Conservation (phyloP, 2,113 vertebrate species). For the Rhinogobius similis region DNA sequence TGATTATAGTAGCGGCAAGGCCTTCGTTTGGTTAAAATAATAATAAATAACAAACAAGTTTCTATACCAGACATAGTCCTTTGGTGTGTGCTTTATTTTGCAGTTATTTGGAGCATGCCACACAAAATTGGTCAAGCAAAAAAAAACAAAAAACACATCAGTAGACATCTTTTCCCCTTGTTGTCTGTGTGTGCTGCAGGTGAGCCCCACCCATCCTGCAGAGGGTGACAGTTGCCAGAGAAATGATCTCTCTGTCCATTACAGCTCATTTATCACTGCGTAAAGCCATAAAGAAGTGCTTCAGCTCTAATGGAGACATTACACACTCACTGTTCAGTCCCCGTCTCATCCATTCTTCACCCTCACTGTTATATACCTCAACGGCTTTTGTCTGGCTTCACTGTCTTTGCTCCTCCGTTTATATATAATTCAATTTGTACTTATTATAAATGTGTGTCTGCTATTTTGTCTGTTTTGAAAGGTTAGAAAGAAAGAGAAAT, state of each 20-base stretch:
- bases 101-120: neutral
- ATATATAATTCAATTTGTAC: neutral
- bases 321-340: conserved; percentile 17
- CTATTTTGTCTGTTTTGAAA: conserved; percentile 2
- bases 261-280: conserved; percentile 41
- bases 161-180: neutral
- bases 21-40: no score
- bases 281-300: conserved; percentile 34
- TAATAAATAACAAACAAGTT: no score
- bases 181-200: neutral
- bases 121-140: neutral
- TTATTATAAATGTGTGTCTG: neutral
- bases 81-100: no score
- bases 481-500: no score
- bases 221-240: conserved; percentile 2
- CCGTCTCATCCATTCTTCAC: neutral
- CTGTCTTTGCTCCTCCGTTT: neutral
- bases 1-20: no score
- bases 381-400: conserved; percentile 1
- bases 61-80: no score
- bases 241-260: conserved; percentile 31
- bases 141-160: neutral
- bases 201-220: conserved; percentile 15
- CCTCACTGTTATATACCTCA: conserved; percentile 5
- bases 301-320: conserved; percentile 39